These are phyloP conservation scores for Periplaneta americana DNA, from an alignment of 1,140 invertebrate genomes.

Conservation along the genomic window DNA sequence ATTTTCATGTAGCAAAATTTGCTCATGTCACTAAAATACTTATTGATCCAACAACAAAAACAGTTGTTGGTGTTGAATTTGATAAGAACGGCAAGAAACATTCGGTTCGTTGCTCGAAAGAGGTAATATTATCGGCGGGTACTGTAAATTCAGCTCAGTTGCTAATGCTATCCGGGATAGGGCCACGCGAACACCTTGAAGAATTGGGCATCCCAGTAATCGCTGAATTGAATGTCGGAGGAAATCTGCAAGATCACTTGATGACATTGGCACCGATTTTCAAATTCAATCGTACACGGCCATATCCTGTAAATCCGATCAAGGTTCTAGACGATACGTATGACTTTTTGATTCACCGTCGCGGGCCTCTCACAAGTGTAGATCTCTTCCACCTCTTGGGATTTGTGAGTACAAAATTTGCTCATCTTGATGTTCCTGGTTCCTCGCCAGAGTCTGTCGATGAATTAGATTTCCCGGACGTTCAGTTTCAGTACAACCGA, in stretches of 20 bases:
- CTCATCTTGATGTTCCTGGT: too few relatives aligned
- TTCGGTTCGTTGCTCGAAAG: conserved; percentile 34
- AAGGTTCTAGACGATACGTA: conserved; percentile 40
- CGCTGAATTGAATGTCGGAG: conserved; percentile 50
- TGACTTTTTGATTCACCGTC: conserved; percentile 38
- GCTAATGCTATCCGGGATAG: conserved; percentile 62
- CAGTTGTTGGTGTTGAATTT: neutral
- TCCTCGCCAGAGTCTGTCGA: conserved; percentile 29
- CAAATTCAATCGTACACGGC: neutral
- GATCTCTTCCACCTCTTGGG: conserved; percentile 38
- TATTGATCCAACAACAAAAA: conserved; percentile 34
- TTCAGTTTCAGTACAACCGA: conserved; percentile 29
- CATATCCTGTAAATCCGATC: neutral
- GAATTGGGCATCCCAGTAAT: conserved; percentile 35
- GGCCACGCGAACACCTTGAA: conserved; percentile 52
- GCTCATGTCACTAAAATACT: conserved; percentile 50
- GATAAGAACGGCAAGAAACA: conserved; percentile 25
- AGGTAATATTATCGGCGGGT: conserved; percentile 59
- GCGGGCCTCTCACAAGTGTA: conserved; percentile 36
- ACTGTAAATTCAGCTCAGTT: conserved; percentile 58
- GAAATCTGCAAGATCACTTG: conserved; percentile 61
- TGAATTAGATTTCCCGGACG: conserved; percentile 27
- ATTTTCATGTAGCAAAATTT: conserved; percentile 61
- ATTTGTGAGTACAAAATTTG: conserved; percentile 36
- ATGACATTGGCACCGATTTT: conserved; percentile 29